A percentile compares a stretch with the other conserved stretches of the same genome.
Conservation (phyloP, 2,113 vertebrate species). For the Rhinopomastus cyanomelas region DNA sequence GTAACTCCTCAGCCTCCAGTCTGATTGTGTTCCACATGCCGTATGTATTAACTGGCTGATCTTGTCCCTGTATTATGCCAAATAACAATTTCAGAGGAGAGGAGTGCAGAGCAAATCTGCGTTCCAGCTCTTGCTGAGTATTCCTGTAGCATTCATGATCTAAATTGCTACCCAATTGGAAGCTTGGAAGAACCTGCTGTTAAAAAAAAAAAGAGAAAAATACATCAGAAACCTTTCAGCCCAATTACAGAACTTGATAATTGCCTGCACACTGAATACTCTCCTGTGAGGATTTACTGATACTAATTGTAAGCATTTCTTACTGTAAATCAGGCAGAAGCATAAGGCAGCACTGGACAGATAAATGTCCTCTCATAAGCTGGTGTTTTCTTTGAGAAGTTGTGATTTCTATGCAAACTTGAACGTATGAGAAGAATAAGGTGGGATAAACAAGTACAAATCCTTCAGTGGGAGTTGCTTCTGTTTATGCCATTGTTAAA, state of each 20-base stretch:
- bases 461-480: not conserved
- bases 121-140: not conserved
- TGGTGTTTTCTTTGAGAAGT: not conserved
- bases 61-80: not conserved
- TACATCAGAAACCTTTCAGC: not conserved
- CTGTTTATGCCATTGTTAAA: not conserved
- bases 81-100: not conserved
- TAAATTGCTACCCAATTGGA: not conserved
- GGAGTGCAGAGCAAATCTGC: not conserved
- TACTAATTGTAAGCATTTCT: not conserved
- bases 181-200: not conserved
- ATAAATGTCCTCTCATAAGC: not conserved
- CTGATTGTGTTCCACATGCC: not conserved
- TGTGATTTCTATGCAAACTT: not conserved
- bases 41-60: not conserved
- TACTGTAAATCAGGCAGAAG: not conserved
- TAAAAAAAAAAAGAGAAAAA: not conserved
- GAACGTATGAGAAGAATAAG: not conserved
- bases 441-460: not conserved
- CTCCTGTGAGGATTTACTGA: not conserved
- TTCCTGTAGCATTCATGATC: not conserved
- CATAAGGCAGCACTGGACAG: not conserved
- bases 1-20: not conserved
- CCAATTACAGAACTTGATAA: not conserved
- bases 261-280: not conserved